Base-by-base conservation (phyloP, 2,113 vertebrate genomes). In the Hucho hucho region DNA sequence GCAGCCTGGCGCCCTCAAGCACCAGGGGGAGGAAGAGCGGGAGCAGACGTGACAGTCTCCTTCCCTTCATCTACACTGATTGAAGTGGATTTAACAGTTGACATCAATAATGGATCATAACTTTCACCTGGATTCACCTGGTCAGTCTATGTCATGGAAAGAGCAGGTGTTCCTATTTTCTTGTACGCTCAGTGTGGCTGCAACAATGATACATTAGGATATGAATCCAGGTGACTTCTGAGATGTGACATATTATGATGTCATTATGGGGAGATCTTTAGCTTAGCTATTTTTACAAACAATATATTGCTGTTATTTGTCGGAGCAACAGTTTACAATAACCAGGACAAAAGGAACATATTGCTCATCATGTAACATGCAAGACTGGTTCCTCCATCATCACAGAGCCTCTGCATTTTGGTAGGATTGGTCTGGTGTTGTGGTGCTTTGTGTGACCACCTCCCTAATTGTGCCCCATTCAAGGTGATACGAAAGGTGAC, bases 271-370 rank as follows among this genome's bases (percentile, higher is more conserved):
- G 59, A 29, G 49, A 20, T 72, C 29, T 3, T 24, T 46, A 47
- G 72, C 59, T 18, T 72, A 12, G 64, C 25, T 53, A 24, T 74
- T 74, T 63, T 46, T 47, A 63, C 24, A n/a, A 53, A 69, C 58
- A 63, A 63, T 75, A n/a, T 70, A 22, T 46, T 70, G 6, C 65
- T 59, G 49, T 49, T 56, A 43, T 64, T 47, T 24, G 68, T 64
- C 56, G 4, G 56, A 28, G 28, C 12, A 26, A 4, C 22, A 11
- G 49, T 28, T 43, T 70, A 28, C 43, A 32, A 49, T 63, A 24
- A 16, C 58, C 32, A 49, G 56, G 24, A 6, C 24, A n/a, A 53
- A 43, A 70, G 32, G 14, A 43, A 2, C 9, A n/a, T 29, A 59
- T 61, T 61, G 70, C 26, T 61, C 22, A 73, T 32, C n/a, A 1